These are phyloP conservation scores for Stercorarius parasiticus DNA, from an alignment of 2,113 vertebrate species.

Conservation along the genomic window DNA sequence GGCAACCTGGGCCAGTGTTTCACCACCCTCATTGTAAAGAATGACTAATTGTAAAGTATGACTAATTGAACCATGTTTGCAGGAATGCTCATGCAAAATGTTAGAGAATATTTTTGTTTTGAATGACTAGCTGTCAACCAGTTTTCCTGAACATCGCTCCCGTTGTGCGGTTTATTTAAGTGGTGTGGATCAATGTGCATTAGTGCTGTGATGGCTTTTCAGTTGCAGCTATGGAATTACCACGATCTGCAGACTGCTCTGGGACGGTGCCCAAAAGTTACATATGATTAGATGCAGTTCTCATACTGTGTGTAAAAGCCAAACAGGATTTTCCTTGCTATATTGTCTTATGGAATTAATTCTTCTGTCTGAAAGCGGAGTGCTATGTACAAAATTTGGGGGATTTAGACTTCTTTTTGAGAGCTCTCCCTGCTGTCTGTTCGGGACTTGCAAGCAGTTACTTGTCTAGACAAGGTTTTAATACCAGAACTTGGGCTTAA, in stretches of 20 bases:
- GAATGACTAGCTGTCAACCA: neutral
- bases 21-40: too few relatives aligned
- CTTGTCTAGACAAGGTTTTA: conserved; percentile 44
- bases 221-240: neutral
- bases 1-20: too few relatives aligned
- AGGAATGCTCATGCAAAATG: neutral
- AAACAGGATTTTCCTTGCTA: neutral
- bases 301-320: neutral
- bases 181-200: neutral
- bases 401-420: neutral
- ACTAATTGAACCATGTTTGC: neutral
- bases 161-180: neutral
- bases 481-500: neutral
- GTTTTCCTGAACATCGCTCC: neutral
- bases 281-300: neutral
- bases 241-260: neutral
- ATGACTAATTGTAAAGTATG: neutral
- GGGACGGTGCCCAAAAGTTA: neutral
- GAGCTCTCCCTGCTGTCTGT: neutral
- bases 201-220: neutral
- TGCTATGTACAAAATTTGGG: neutral
- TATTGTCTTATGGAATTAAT: neutral
- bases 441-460: neutral
- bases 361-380: neutral
- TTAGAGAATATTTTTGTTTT: neutral